Evolutionary conservation across 1,140 invertebrate species (phyloP), one percentile per base, ranked within the genome.

Genomic region (Bombus huntii): DNA sequence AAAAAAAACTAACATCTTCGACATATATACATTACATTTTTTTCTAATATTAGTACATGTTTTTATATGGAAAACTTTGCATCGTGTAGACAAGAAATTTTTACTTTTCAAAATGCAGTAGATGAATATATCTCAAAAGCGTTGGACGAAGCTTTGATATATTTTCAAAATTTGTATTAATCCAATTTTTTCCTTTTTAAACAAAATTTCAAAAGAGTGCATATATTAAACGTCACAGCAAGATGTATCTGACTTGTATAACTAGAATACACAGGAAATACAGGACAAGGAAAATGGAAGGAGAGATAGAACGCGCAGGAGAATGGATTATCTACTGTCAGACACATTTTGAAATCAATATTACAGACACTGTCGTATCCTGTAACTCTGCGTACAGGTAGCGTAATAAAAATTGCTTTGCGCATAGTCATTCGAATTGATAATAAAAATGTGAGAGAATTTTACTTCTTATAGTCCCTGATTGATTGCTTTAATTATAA

Each of bases 271-370:
- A 28, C 15, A 18, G 70, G 13, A 44, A 72, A 72, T 42, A 28
- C 25, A n/a, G 28, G 70, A 44, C 25, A 72, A n/a, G 10, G 37
- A 42, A 72, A n/a, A 34, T 28, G 34, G 28, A 42, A 28, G 25
- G 68, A 39, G 37, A 72, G 25, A 42, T 28, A n/a, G 25, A 72
- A n/a, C 39, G 70, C 25, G 25, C 25, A n/a, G 2, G 22, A 42
- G 70, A 71, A 42, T 71, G 25, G 70, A 72, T 72, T 71, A 72
- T 70, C 68, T 39, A 28, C 68, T 70, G 68, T 70, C 68, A 70
- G 37, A 70, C 68, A 70, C 37, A 70, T 70, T 70, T 39, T 37
- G 39, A 70, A 70, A 70, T 70, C 34, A 70, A 70, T 70, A 70
- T 70, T 70, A 39, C 68, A 39, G 34, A 22, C 39, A 39, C 34